Percentiles rank a stretch among this genome's conserved stretches.
These are phyloP conservation scores for Solea solea DNA, from an alignment of 2,113 vertebrate genomes.

Conservation along the genomic window DNA sequence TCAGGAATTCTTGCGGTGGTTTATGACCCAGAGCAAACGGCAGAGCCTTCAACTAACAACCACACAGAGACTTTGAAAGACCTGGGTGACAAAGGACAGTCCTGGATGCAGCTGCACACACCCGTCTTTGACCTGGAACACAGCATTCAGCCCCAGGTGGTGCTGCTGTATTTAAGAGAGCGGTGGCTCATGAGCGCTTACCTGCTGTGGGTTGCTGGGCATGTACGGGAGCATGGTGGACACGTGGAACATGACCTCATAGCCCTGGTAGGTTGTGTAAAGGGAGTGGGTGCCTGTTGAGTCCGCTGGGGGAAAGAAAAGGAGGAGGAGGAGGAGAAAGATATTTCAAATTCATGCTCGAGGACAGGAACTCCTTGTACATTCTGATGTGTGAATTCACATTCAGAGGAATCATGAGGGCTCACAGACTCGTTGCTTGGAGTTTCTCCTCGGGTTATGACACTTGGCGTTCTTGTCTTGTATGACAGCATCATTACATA, in stretches of 20 bases:
- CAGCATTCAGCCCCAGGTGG: not conserved
- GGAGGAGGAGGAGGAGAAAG: not conserved
- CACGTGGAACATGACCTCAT: slow-evolving; percentile 98
- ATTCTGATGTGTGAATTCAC: slow-evolving; percentile 5
- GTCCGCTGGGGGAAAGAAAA: slow-evolving; percentile 80
- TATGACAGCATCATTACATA: not conserved
- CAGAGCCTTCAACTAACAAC: slow-evolving; percentile 22
- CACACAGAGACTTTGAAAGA: slow-evolving; percentile 12
- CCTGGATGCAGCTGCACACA: not conserved
- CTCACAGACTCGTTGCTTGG: not conserved
- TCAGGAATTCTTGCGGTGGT: slow-evolving; percentile 27
- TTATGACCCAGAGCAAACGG: slow-evolving; percentile 21
- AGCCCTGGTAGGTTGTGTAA: slow-evolving; percentile 94
- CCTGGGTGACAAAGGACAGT: slow-evolving; percentile 8
- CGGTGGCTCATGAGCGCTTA: slow-evolving; percentile 44
- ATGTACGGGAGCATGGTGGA: slow-evolving; percentile 97
- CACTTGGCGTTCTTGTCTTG: not conserved
- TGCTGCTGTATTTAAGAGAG: not conserved
- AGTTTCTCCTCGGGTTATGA: not conserved
- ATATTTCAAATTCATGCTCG: slow-evolving; percentile 16
- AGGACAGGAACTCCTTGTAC: not conserved
- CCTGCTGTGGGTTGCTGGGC: slow-evolving; percentile 95
- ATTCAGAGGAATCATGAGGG: not conserved
- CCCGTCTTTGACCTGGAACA: not conserved
- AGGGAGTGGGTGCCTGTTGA: slow-evolving; percentile 95